Conservation (phyloP, 2,113 vertebrate genomes). For the Rhineura floridana region DNA sequence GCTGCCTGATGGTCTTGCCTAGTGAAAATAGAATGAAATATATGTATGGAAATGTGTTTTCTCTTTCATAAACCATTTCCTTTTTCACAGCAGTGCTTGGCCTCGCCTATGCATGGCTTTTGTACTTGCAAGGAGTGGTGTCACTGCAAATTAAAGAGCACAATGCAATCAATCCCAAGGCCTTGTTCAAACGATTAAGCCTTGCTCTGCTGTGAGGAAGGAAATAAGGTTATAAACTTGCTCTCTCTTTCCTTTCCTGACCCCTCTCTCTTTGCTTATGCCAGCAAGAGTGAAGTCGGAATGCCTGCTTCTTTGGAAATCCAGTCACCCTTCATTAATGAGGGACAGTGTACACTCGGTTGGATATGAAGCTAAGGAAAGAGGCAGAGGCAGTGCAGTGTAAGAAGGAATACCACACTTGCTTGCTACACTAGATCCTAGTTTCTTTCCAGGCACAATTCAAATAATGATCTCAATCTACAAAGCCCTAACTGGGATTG, state of each 20-base stretch:
- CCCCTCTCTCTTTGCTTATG: conserved; percentile 17
- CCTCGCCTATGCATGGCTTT: background rate
- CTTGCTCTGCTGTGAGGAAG: background rate
- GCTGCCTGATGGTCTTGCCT: background rate
- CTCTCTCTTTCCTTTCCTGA: conserved; percentile 3
- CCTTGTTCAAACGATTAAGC: conserved; percentile 15
- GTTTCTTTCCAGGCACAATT: background rate
- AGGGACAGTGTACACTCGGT: background rate
- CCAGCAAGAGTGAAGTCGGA: background rate
- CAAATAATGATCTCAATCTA: background rate
- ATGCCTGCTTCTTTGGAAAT: background rate
- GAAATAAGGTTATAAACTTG: conserved; percentile 29
- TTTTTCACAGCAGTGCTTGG: background rate
- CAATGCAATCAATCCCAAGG: background rate
- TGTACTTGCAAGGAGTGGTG: background rate
- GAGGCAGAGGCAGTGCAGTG: background rate
- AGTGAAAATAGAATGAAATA: background rate
- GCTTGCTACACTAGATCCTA: background rate
- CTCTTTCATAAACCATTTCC: conserved; percentile 7
- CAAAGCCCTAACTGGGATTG: background rate
- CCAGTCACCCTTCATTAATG: background rate
- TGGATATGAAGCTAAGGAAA: background rate
- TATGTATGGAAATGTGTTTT: background rate
- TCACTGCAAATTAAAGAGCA: conserved; percentile 16
- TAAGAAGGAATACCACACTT: background rate